Percentiles rank a stretch among this genome's conserved stretches.
Conservation (phyloP, 2,888 invertebrate genomes). For the Tanytarsus gracilentus region DNA sequence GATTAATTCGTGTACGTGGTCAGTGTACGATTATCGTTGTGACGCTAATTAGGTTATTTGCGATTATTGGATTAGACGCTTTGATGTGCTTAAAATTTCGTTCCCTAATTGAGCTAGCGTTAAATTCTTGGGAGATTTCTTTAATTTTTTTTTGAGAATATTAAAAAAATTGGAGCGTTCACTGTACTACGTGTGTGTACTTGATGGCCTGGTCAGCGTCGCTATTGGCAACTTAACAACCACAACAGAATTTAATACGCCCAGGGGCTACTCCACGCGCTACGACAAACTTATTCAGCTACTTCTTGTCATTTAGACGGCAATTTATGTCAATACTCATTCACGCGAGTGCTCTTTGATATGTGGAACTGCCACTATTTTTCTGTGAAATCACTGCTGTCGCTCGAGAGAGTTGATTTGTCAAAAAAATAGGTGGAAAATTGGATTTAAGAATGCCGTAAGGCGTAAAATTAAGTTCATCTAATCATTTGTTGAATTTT, state of each 20-base stretch:
- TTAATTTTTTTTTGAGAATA: background rate
- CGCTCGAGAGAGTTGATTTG: background rate
- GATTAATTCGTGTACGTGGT: background rate
- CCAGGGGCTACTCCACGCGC: background rate
- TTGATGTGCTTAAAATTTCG: background rate
- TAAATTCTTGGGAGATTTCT: no score
- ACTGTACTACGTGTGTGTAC: background rate
- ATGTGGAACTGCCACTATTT: background rate
- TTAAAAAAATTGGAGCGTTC: background rate
- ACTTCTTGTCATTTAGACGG: background rate
- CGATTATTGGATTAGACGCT: background rate
- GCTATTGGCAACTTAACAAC: background rate
- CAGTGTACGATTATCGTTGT: background rate
- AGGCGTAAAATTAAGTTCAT: no score
- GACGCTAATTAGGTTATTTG: slow-evolving; percentile 5
- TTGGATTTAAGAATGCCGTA: no score
- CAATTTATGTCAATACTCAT: slow-evolving; percentile 7
- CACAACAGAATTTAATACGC: background rate
- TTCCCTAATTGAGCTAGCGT: no score
- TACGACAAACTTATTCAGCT: background rate
- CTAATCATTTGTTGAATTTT: no score
- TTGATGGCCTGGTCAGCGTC: background rate
- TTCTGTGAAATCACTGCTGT: no score
- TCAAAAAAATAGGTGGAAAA: background rate
- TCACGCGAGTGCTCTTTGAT: background rate